phyloP scores from a whole-genome alignment of 2,888 invertebrate species.

The Stenoptilia bipunctidactyla region DNA sequence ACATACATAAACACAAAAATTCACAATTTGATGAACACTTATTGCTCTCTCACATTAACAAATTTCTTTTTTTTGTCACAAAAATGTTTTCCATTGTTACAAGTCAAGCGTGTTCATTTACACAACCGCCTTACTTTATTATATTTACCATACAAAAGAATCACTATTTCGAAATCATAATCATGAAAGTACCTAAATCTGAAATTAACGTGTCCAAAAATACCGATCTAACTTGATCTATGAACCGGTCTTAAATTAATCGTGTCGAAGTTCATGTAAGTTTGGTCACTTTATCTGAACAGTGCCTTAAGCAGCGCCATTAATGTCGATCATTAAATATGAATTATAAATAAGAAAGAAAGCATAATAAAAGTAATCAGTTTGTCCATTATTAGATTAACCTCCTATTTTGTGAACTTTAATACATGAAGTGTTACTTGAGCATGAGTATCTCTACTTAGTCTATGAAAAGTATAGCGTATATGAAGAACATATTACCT shows the following conservation, averaged over 20 bases:
- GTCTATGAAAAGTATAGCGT: too few species aligned
- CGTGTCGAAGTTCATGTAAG: slow-evolving; percentile 25
- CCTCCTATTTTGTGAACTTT: slow-evolving; percentile 24
- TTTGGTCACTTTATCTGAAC: slow-evolving; percentile 30
- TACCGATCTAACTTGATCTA: slow-evolving; percentile 23
- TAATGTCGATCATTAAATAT: slow-evolving; percentile 69
- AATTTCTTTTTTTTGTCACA: slow-evolving; percentile 1
- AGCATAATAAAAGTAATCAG: slow-evolving; percentile 63
- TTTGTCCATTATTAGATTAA: slow-evolving; percentile 59
- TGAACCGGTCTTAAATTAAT: not conserved
- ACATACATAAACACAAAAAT: too few species aligned
- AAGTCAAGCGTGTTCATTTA: slow-evolving; percentile 38
- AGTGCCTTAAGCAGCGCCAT: slow-evolving; percentile 55
- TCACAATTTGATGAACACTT: too few species aligned
- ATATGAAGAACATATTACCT: too few species aligned
- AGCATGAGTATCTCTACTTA: too few species aligned
- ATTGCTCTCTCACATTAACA: not conserved
- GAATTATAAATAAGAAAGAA: slow-evolving; percentile 69
- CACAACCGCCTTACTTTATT: slow-evolving; percentile 54
- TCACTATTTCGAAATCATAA: slow-evolving; percentile 47
- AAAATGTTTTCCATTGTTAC: slow-evolving; percentile 21
- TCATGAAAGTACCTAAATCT: slow-evolving; percentile 64
- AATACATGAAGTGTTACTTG: too few species aligned
- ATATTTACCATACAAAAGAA: slow-evolving; percentile 46
- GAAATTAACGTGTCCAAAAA: slow-evolving; percentile 59